Conservation (phyloP, 2,797 vertebrate genomes). For the Coccyzus lansbergi region DNA sequence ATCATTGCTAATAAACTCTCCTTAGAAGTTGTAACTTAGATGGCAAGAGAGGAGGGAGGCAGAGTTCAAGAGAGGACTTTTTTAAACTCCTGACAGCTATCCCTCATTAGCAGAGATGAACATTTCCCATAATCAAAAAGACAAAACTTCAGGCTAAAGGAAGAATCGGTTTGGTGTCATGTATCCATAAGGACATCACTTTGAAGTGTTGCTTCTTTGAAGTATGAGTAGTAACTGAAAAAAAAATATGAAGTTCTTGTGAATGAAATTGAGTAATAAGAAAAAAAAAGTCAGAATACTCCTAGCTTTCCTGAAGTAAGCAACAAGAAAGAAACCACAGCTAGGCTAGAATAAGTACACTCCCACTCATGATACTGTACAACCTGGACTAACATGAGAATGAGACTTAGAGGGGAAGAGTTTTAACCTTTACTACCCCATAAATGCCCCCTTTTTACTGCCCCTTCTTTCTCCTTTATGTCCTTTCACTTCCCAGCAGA, state of each 20-base stretch:
- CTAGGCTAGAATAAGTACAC: not conserved
- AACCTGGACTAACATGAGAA: not conserved
- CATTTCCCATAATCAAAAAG: conserved; percentile 23
- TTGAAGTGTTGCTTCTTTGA: conserved; percentile 50
- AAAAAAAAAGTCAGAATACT: conserved; percentile 1
- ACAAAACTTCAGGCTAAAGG: conserved; percentile 27
- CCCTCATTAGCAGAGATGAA: conserved; percentile 37
- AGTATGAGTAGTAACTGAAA: not conserved
- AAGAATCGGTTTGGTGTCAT: not conserved
- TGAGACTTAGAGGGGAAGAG: not conserved
- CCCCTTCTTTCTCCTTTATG: not conserved
- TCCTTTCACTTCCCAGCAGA: not conserved
- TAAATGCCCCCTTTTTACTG: not conserved
- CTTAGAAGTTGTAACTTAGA: not conserved
- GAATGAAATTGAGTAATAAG: conserved; percentile 23
- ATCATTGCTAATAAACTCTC: not conserved
- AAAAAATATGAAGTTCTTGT: conserved; percentile 8
- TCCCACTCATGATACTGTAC: not conserved
- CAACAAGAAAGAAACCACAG: not conserved
- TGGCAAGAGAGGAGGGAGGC: not conserved
- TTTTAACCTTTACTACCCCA: not conserved
- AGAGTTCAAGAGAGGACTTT: not conserved
- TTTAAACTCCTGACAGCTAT: conserved; percentile 30
- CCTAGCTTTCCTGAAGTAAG: not conserved
- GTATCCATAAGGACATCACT: conserved; percentile 11